These are phyloP conservation scores for Ahaetulla prasina DNA, from an alignment of 2,113 vertebrate species.

Conservation along the genomic window DNA sequence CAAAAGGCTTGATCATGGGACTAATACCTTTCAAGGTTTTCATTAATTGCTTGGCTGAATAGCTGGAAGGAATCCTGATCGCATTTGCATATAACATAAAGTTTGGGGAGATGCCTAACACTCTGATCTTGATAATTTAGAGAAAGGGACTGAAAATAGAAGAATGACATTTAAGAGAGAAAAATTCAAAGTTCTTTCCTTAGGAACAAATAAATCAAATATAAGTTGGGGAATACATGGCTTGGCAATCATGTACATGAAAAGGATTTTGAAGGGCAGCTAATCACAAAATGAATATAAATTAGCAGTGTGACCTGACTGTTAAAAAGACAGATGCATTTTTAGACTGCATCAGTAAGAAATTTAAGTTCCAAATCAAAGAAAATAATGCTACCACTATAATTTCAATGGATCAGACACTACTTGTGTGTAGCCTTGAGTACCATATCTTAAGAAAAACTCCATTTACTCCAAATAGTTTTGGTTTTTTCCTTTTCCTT, in stretches of 20 bases:
- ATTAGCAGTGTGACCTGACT: background rate
- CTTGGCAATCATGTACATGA: background rate
- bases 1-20: background rate
- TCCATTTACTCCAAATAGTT: background rate
- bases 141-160: background rate
- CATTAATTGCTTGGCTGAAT: background rate
- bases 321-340: background rate
- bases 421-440: background rate
- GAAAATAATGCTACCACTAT: background rate
- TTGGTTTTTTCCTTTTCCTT: background rate
- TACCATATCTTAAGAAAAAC: background rate
- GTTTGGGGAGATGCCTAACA: background rate
- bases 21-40: background rate
- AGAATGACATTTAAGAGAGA: background rate
- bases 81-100: background rate
- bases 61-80: background rate
- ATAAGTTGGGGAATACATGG: background rate
- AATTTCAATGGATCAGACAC: background rate
- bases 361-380: background rate
- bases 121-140: background rate
- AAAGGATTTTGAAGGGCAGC: background rate
- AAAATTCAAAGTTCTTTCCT: background rate
- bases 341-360: background rate
- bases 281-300: background rate
- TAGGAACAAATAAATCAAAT: background rate